A percentile compares a stretch with the other conserved stretches of the same genome.
Evolutionary conservation across 1,140 invertebrate genomes (phyloP).

Genomic region (Acromyrmex echinatior): DNA sequence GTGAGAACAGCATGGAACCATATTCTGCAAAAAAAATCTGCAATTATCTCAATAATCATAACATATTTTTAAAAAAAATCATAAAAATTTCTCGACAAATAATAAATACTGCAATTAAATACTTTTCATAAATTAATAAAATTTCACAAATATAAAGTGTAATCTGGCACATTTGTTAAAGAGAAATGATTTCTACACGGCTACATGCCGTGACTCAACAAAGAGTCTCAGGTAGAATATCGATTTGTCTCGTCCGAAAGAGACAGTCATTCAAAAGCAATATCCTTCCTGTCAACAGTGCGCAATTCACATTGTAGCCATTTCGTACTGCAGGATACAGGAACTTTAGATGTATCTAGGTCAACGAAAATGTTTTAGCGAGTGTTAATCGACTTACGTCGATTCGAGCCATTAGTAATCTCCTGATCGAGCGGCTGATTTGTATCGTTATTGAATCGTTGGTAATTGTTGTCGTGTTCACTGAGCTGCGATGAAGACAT

Average conservation of each 20-base stretch:
- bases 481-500: conserved; percentile 75
- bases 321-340: conserved; percentile 27
- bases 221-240: not conserved
- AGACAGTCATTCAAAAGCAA: not conserved
- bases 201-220: not conserved
- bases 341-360: not conserved
- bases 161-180: not conserved
- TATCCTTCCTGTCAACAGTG: not conserved
- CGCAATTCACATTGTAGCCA: conserved; percentile 12
- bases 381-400: conserved; percentile 75
- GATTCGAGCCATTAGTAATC: conserved; percentile 73
- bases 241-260: not conserved
- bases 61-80: not conserved
- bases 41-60: conserved; percentile 33
- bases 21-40: conserved; percentile 84
- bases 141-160: not conserved
- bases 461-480: conserved; percentile 77
- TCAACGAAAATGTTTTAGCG: not conserved
- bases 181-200: not conserved
- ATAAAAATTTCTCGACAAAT: conserved; percentile 26
- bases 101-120: conserved; percentile 3
- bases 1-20: conserved; percentile 85
- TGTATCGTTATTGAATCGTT: conserved; percentile 79
- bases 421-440: conserved; percentile 72
- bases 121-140: conserved; percentile 6